Evolutionary conservation across 2,113 vertebrate genomes (phyloP).

Genomic region (Vimba vimba): DNA sequence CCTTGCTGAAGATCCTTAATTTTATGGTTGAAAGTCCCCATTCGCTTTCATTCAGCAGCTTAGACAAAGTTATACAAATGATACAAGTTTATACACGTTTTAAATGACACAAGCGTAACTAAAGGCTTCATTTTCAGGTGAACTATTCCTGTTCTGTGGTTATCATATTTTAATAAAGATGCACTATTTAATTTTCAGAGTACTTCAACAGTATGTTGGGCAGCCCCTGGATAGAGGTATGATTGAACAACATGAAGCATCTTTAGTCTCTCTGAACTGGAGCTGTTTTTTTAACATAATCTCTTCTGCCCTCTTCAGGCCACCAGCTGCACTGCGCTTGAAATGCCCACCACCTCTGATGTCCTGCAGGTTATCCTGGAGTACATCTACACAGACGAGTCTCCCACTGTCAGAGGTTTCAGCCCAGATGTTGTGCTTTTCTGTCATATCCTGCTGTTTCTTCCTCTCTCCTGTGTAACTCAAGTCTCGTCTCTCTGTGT

Average conservation of each 20-base stretch:
- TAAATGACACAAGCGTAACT: too few relatives aligned
- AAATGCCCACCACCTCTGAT: constrained; percentile 91
- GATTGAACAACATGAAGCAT: not conserved
- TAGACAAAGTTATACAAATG: not conserved
- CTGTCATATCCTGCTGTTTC: not conserved
- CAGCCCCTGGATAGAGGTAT: constrained; percentile 97
- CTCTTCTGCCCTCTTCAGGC: constrained; percentile 76
- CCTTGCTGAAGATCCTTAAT: not conserved
- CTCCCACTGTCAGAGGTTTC: constrained; percentile 86
- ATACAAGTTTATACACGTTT: too few relatives aligned
- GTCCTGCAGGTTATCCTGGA: constrained; percentile 90
- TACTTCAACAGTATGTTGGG: constrained; percentile 98
- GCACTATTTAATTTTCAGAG: constrained; percentile 72
- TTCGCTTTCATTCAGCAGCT: not conserved
- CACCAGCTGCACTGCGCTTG: constrained; percentile 87
- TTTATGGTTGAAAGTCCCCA: not conserved
- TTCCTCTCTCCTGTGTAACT: not conserved
- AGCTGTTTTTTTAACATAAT: not conserved
- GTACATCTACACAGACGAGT: constrained; percentile 95
- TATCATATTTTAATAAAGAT: not conserved
- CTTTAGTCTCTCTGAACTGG: not conserved
- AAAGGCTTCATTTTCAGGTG: too few relatives aligned
- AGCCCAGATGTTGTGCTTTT: not conserved
- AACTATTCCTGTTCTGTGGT: too few relatives aligned
- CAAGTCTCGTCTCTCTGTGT: not conserved